Evolutionary conservation across 1,140 invertebrate species (phyloP), one percentile per base, ranked within the genome.

Genomic region (Drosophila prosaltans): DNA sequence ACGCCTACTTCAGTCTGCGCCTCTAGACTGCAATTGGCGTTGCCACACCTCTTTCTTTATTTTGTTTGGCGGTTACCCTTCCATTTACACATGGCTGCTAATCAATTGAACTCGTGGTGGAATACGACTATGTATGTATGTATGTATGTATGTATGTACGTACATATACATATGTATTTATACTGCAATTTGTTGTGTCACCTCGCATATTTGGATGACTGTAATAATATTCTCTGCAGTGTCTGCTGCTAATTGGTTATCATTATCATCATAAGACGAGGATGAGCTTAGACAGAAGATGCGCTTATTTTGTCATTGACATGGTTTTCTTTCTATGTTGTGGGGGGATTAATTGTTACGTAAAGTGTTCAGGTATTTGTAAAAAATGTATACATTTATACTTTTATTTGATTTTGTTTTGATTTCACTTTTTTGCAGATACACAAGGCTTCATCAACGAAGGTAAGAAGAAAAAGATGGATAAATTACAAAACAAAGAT

Each of bases 61-160:
- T 51, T 36, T 16, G 16, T 16, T 16, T 16, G 16, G 16, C 9
- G 24, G 32, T 61, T 43, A 60, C 43, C 55, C 55, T 32, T 63
- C 83, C 83, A 88, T 88, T 88, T 80, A 89, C 83, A 84, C 83
- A 67, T 64, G 57, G 39, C 64, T 88, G 83, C 84, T 88, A 88
- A 88, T 88, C 83, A 88, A 88, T 83, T 84, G 83, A 84, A 89
- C 84, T 80, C 77, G 71, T 88, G 7, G 24, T 26, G 24, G 24
- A 51, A 21, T 86, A 55, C 64, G 4, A 30, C 4, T 30, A 30
- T 30, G 28, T 30, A 30, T 30, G 28, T 30, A 30, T 30, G 28
- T 30, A 30, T 30, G 16, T 16, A 16, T 30, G 16, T 16, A 16
- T 16, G 16, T 16, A 16, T 16, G 16, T 16, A 16, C 16, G 16